A percentile compares a stretch with the other conserved stretches of the same genome.
Conservation (phyloP, 2,888 invertebrate species). For the Apamea epomidion region DNA sequence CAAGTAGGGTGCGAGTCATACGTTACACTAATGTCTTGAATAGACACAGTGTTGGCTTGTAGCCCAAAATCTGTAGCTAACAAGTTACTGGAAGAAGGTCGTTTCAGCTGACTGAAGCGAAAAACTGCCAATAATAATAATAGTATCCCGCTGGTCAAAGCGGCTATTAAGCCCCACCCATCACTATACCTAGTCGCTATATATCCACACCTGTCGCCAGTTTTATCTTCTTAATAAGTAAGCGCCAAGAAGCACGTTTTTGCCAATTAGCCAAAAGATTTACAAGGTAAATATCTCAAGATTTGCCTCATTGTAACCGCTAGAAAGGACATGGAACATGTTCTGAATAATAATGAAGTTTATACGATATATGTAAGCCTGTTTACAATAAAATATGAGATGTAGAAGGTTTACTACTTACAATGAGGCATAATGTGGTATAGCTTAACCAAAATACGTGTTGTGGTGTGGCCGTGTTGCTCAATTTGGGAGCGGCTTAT, state of each 20-base stretch:
- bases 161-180: too few species aligned
- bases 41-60: neutral
- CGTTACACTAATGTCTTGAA: neutral
- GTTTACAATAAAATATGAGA: neutral
- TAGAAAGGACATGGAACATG: conserved; percentile 70
- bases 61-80: neutral
- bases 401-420: conserved; percentile 35
- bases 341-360: conserved; percentile 81
- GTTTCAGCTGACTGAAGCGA: neutral
- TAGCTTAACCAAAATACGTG: neutral
- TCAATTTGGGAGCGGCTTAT: neutral
- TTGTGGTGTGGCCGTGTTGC: neutral
- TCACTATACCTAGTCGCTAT: neutral
- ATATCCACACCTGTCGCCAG: neutral
- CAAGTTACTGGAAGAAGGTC: neutral
- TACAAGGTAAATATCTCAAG: conserved; percentile 70
- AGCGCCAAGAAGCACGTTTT: conserved; percentile 2
- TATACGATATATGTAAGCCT: conserved; percentile 69
- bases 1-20: too few species aligned
- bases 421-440: conserved; percentile 18
- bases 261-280: conserved; percentile 51
- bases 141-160: neutral
- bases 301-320: conserved; percentile 59
- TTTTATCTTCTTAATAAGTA: conserved; percentile 5
- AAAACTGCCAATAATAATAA: neutral